Base-by-base conservation (phyloP, 2,888 invertebrate species). In the Ashinkailepas kermadecensis region DNA sequence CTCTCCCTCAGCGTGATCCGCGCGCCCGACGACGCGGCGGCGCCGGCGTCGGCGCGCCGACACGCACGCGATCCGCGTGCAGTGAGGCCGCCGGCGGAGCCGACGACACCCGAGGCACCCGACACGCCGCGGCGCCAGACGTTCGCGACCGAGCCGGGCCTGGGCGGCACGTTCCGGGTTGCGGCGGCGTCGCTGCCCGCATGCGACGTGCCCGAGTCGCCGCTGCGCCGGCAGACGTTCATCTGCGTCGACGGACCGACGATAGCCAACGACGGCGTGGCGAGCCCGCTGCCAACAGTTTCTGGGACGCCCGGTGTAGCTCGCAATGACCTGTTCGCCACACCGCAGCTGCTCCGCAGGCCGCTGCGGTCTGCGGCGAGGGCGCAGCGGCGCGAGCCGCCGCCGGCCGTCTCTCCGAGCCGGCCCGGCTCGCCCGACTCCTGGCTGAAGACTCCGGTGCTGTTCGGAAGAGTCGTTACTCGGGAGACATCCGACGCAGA, bases 181-280 rank as follows among this genome's bases (percentile, higher is more conserved):
- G 81, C 58, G 67, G 18, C 21, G 11, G 78, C 80, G 15, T 59
- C 70, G 8, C 81, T 83, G 62, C 83, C 82, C 39, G 80, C 78
- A 4, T 83, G 83, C 65, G 74, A 81, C 0, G 82, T 81, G 59
- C 80, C 58, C 11, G 79, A 79, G 58, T 82, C 83, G 62, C 83
- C 82, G 25, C 58, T 83, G 21, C 81, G 83, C 9, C 81, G 83
- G 12, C 82, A 83, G 81, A 83, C 83, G 54, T 83, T 81, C 67
- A 18, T 82, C n/a, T 58, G 79, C 12, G 11, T 58, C 23, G 79
- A 25, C 13, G 23, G 25, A 6, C 57, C 79, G 39, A 39, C 39
- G 39, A 1, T 39, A 39, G 39, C 39, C 39, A 39, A 4, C 39
- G 39, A 39, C 39, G 39, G 2, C 39, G 39, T 39, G 39, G 39